Evolutionary conservation across 2,888 invertebrate genomes (phyloP).

Genomic region (Idaea dimidiata): DNA sequence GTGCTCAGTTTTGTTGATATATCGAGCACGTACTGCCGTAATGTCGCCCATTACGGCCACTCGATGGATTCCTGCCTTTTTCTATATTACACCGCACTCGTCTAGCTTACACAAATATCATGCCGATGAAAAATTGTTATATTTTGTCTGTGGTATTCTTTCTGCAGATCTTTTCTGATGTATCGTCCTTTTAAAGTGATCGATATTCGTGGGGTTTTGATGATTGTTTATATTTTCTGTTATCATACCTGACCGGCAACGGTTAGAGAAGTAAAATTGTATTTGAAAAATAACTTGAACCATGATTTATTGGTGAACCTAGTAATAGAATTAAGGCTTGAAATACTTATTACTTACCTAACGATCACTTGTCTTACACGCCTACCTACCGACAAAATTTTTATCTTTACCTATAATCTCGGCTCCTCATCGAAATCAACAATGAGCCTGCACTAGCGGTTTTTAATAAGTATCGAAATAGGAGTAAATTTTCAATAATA

Average conservation of each 20-base stretch:
- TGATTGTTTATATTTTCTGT: neutral
- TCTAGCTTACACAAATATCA: neutral
- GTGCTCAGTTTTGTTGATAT: conserved; percentile 33
- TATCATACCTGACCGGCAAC: neutral
- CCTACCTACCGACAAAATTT: too few relatives aligned
- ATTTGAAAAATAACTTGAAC: too few relatives aligned
- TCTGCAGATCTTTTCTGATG: neutral
- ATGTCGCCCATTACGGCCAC: conserved; percentile 39
- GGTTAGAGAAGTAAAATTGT: too few relatives aligned
- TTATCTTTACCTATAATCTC: too few relatives aligned
- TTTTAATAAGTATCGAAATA: too few relatives aligned
- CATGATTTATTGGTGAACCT: too few relatives aligned
- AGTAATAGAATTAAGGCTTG: too few relatives aligned
- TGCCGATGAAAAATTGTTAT: neutral
- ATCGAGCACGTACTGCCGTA: conserved; percentile 43
- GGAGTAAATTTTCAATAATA: too few relatives aligned
- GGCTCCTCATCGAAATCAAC: too few relatives aligned
- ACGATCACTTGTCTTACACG: too few relatives aligned
- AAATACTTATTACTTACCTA: too few relatives aligned
- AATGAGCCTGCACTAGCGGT: too few relatives aligned
- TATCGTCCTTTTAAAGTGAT: neutral
- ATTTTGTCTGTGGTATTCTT: neutral
- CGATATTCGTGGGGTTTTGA: neutral
- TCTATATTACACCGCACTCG: conserved; percentile 15
- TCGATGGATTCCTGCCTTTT: conserved; percentile 34